Percentiles rank a stretch among this genome's conserved stretches.
These are phyloP conservation scores for Antrozous pallidus DNA, from an alignment of 2,797 vertebrate species.

Conservation along the genomic window DNA sequence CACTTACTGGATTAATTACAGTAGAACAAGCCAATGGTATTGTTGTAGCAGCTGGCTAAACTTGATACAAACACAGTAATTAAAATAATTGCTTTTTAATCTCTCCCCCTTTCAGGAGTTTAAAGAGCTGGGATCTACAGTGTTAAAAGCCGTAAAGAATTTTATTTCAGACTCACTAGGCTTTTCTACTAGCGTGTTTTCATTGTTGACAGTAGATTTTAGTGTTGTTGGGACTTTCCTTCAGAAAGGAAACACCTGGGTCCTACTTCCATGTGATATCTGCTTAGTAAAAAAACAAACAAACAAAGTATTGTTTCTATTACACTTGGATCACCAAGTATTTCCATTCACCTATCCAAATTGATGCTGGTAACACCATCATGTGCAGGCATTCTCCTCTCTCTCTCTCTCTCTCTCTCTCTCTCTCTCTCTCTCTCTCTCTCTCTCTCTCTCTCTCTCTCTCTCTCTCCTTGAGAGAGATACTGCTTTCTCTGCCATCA, in stretches of 20 bases:
- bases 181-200: background rate
- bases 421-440: too few species aligned
- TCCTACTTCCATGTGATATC: slow-evolving; percentile 1
- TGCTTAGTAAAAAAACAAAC: background rate
- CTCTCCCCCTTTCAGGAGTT: slow-evolving; percentile 14
- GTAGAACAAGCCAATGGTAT: slow-evolving; percentile 56
- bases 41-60: slow-evolving; percentile 48
- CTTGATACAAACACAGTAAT: slow-evolving; percentile 56
- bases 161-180: slow-evolving; percentile 39
- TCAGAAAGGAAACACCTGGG: slow-evolving; percentile 71
- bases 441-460: too few species aligned
- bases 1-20: slow-evolving; percentile 63
- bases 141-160: slow-evolving; percentile 18
- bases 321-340: background rate
- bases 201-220: slow-evolving; percentile 36
- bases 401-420: too few species aligned
- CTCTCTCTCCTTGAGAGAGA: background rate
- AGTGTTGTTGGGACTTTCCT: slow-evolving; percentile 50
- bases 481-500: background rate
- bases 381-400: too few species aligned
- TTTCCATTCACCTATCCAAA: slow-evolving; percentile 55
- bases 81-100: slow-evolving; percentile 66
- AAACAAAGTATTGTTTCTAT: slow-evolving; percentile 45
- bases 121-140: slow-evolving; percentile 35
- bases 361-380: background rate